These are phyloP conservation scores for Odontamblyopus rebecca DNA, from an alignment of 2,797 vertebrate genomes.

Conservation along the genomic window DNA sequence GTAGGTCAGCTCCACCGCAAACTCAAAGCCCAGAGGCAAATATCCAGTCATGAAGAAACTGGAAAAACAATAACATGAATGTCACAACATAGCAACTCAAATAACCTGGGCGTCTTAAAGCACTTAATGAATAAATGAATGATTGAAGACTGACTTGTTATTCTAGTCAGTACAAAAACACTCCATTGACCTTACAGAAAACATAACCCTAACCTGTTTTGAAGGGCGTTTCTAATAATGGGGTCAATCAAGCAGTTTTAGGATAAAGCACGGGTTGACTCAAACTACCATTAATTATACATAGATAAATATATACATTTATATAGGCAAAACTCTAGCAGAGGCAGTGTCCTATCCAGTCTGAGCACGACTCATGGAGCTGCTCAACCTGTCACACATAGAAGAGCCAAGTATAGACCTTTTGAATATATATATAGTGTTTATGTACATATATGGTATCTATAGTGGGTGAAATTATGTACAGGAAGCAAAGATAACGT, in stretches of 20 bases:
- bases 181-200: not conserved
- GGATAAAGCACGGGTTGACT: too few relatives aligned
- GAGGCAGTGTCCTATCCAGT: not conserved
- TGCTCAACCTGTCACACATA: too few relatives aligned
- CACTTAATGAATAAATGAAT: not conserved
- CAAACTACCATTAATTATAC: too few relatives aligned
- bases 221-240: not conserved
- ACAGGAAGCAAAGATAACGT: not conserved
- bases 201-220: not conserved
- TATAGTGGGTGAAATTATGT: not conserved
- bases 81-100: not conserved
- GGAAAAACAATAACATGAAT: slow-evolving; percentile 11
- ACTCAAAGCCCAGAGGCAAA: slow-evolving; percentile 94
- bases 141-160: not conserved
- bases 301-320: not conserved
- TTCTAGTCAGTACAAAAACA: not conserved
- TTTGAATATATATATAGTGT: too few relatives aligned
- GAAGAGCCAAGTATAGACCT: too few relatives aligned
- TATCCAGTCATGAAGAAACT: slow-evolving; percentile 99
- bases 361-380: not conserved
- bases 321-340: not conserved
- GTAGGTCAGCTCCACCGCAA: slow-evolving; percentile 93
- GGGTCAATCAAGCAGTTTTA: too few relatives aligned
- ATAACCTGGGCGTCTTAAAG: not conserved
- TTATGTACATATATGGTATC: not conserved